These are phyloP conservation scores for Sepiola atlantica DNA, from an alignment of 2,888 invertebrate species.

Conservation along the genomic window DNA sequence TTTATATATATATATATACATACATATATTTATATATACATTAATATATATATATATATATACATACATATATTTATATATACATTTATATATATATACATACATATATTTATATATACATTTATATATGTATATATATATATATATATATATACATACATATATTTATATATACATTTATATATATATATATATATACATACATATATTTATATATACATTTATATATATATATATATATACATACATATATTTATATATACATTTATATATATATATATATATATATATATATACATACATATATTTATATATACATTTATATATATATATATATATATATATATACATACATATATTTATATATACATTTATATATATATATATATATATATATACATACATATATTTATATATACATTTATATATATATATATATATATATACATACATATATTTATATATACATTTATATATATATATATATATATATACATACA, in stretches of 20 bases:
- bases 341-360: constrained; percentile 10
- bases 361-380: background rate
- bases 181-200: constrained; percentile 46
- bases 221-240: constrained; percentile 33
- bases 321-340: constrained; percentile 46
- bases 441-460: background rate
- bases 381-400: background rate
- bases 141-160: constrained; percentile 45
- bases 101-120: constrained; percentile 44
- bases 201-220: constrained; percentile 44
- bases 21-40: too few species aligned
- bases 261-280: background rate
- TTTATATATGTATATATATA: constrained; percentile 41
- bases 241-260: background rate
- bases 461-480: background rate
- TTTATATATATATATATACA: background rate
- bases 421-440: background rate
- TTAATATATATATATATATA: constrained; percentile 45
- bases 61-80: constrained; percentile 43
- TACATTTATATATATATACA: constrained; percentile 45
- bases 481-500: background rate
- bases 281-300: constrained; percentile 44
- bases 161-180: constrained; percentile 44
- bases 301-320: constrained; percentile 43
- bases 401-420: background rate